Base-by-base conservation (phyloP, 2,888 invertebrate species). In the Xestia xanthographa region DNA sequence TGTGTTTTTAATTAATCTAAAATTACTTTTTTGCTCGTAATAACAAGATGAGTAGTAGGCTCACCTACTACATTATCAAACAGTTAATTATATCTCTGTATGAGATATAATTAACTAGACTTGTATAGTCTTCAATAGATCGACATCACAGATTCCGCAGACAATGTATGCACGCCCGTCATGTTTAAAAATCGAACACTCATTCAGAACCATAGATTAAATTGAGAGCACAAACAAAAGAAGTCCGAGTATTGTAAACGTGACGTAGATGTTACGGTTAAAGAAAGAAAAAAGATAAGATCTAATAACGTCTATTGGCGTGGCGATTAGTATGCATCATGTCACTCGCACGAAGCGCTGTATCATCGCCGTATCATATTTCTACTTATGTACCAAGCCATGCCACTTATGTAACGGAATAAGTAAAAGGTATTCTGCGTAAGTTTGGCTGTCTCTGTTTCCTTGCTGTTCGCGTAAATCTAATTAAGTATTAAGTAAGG, bases 301-400 rank as follows among this genome's bases (percentile, higher is more conserved):
- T 90, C 86, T 89, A 87, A 90, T 90, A 89, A 86, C 79, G 79
- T 83, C 71, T 82, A 89, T 87, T 84, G 86, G 85, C 80, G 75
- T 68, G 78, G 77, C 69, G 84, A 86, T 91, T 86, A 87, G 87
- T 88, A 90, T 91, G 88, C 89, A 82, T 76, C 82, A 74, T 82
- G 79, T 84, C 79, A 82, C 75, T 66, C 78, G 66, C 63, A 65
- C 66, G 78, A 87, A 87, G 86, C 86, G 90, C 80, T 76, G 79
- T 87, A 80, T 89, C 86, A 81, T 80, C 48, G 66, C 56, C 66
- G 53, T 85, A 81, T 82, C 76, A 86, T 84, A 83, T 84, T 78
- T 81, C 68, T 84, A 84, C 74, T 71, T 82, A 83, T 66, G 82
- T 70, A 34, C 63, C 74, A 77, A 80, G 79, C 83, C 66, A 74